A percentile compares a stretch with the other conserved stretches of the same genome.
These are phyloP conservation scores for Aphidius gifuensis DNA, from an alignment of 1,140 invertebrate species.

Conservation along the genomic window DNA sequence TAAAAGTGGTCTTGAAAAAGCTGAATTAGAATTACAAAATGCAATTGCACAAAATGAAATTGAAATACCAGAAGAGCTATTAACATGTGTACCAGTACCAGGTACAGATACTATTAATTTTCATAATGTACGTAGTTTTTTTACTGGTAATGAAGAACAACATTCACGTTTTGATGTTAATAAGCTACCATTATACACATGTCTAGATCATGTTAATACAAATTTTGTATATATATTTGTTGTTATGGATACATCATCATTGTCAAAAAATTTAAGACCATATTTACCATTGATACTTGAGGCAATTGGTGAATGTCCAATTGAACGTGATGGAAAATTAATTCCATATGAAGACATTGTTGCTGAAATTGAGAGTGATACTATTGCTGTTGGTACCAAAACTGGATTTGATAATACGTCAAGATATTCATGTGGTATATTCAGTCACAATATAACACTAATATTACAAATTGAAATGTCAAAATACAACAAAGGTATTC, in stretches of 20 bases:
- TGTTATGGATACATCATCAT: slow-evolving; percentile 69
- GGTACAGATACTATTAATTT: slow-evolving; percentile 67
- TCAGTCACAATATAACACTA: slow-evolving; percentile 60
- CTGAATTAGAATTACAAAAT: slow-evolving; percentile 61
- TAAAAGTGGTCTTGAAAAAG: slow-evolving; percentile 65
- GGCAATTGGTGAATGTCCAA: slow-evolving; percentile 66
- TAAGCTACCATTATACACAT: slow-evolving; percentile 70
- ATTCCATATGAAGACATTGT: slow-evolving; percentile 73
- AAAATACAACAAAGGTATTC: slow-evolving; percentile 67
- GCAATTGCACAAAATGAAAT: slow-evolving; percentile 76
- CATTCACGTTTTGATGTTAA: slow-evolving; percentile 63
- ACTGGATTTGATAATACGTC: slow-evolving; percentile 60
- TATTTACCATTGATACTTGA: slow-evolving; percentile 74
- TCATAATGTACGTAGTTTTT: slow-evolving; percentile 64
- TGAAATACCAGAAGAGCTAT: slow-evolving; percentile 63
- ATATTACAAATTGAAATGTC: slow-evolving; percentile 53
- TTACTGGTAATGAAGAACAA: slow-evolving; percentile 51
- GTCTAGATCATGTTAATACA: slow-evolving; percentile 76
- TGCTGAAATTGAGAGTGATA: slow-evolving; percentile 72
- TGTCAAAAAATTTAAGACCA: slow-evolving; percentile 60
- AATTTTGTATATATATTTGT: slow-evolving; percentile 75
- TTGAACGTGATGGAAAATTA: slow-evolving; percentile 58
- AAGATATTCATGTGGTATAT: slow-evolving; percentile 64
- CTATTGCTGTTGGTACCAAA: slow-evolving; percentile 58
- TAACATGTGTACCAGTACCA: slow-evolving; percentile 70